Evolutionary conservation across 2,888 invertebrate genomes (phyloP).

Genomic region (Chrysina gloriosa): DNA sequence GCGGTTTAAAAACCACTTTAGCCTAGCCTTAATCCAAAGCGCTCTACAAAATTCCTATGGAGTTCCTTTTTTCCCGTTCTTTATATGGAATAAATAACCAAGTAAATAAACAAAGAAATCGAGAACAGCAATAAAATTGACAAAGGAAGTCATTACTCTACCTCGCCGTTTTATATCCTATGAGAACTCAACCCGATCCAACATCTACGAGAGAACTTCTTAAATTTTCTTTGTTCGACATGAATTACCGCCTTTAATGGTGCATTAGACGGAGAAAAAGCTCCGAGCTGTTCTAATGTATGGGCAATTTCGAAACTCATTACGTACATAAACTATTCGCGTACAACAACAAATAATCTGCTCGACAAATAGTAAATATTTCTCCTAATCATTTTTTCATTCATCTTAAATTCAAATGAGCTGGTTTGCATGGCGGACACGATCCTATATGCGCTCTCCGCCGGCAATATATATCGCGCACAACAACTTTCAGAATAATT

Average conservation of each 20-base stretch:
- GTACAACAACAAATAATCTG: not conserved
- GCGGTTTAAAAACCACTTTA: too few relatives aligned
- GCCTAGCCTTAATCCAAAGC: too few relatives aligned
- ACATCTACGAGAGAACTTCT: too few relatives aligned
- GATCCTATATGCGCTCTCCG: not conserved
- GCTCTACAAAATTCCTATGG: too few relatives aligned
- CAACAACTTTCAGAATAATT: slow-evolving; percentile 38
- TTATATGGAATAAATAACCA: too few relatives aligned
- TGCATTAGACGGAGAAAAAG: slow-evolving; percentile 6
- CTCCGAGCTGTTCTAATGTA: not conserved
- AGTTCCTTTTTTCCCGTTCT: too few relatives aligned
- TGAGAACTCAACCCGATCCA: too few relatives aligned
- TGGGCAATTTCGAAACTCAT: not conserved
- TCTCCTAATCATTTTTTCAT: slow-evolving; percentile 18
- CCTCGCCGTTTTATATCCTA: too few relatives aligned
- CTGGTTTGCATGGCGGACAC: not conserved
- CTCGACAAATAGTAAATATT: slow-evolving; percentile 12
- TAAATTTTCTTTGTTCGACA: too few relatives aligned
- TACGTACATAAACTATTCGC: slow-evolving; percentile 1
- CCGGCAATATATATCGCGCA: slow-evolving; percentile 2
- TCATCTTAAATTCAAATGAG: slow-evolving; percentile 32
- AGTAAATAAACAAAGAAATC: too few relatives aligned
- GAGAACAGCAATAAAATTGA: too few relatives aligned
- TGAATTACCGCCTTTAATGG: not conserved
- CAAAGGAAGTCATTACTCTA: too few relatives aligned